Base-by-base conservation (phyloP, 30 jellyfish, hydroid and myxozoan genomes). In the Catostylus mosaicus region DNA sequence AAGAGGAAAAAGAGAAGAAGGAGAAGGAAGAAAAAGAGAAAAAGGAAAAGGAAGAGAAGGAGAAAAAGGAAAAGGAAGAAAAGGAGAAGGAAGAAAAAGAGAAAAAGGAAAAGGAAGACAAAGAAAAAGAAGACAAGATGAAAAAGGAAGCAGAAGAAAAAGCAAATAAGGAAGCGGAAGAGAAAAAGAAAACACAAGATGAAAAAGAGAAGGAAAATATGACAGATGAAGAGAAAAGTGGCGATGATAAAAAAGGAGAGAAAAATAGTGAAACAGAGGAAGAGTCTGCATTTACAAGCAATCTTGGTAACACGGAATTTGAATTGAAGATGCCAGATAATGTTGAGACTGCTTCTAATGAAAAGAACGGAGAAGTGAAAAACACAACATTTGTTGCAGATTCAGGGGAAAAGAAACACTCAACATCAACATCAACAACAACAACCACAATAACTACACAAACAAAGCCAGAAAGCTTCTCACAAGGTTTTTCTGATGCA, bases 401-500 rank as follows among this genome's bases (percentile, higher is more conserved):
- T 60, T 46, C 84, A 2, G 90, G 90, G n/a, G 90, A 80, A 43
- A 80, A 80, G 77, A 80, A 80, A 35, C 85, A 74, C 38, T 47
- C 85, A 54, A 57, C 85, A 11, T 54, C 85, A n/a, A 11, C 85
- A 29, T n/a, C 31, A 47, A 5, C 50, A 1, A 30, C 73, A 56
- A 12, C 70, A 47, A 67, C 46, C 7, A 46, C 82, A 12, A 75
- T 50, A 6, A 31, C 3, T 34, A 47, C 52, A 3, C 67, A 51
- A 20, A 48, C 77, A 7, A 72, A 80, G 18, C 90, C 90, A 27
- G 80, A 66, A 40, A 80, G 90, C 38, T 80, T 80, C 43, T 35
- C 84, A 1, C 90, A 80, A 34, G 90, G 90, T 27, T 80, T 22
- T 27, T 43, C 90, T 1, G 90, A 80, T 51, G 90, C 90, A 56